These are phyloP conservation scores for Halocynthia roretzi DNA, from an alignment of 23 tunicate genomes.

Conservation along the genomic window DNA sequence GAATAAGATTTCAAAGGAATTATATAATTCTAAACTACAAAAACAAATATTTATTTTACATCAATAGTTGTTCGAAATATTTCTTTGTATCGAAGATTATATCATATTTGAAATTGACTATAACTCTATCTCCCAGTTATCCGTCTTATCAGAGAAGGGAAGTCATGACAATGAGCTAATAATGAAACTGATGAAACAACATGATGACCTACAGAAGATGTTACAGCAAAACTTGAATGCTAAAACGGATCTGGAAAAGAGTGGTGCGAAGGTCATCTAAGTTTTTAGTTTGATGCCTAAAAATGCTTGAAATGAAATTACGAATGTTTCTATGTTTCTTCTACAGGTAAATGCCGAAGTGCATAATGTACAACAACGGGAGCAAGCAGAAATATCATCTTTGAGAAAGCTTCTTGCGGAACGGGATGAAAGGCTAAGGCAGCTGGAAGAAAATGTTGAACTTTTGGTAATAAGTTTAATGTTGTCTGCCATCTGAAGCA, in stretches of 20 bases:
- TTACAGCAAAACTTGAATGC: slow-evolving; percentile 36
- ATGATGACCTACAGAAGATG: slow-evolving; percentile 61
- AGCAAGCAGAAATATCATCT: slow-evolving; percentile 32
- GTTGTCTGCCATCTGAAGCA: too few relatives aligned
- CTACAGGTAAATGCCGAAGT: slow-evolving; percentile 29
- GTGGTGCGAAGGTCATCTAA: slow-evolving; percentile 13
- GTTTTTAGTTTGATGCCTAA: background rate
- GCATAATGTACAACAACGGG: slow-evolving; percentile 39
- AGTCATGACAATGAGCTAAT: slow-evolving; percentile 85
- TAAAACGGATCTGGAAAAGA: slow-evolving; percentile 2
- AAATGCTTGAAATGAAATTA: background rate
- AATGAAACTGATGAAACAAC: slow-evolving; percentile 74
- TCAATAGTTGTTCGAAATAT: too few relatives aligned
- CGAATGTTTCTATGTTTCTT: background rate
- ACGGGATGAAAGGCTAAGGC: slow-evolving; percentile 42
- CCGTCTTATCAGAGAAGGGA: slow-evolving; percentile 72
- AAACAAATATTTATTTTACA: too few relatives aligned
- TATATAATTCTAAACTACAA: too few relatives aligned
- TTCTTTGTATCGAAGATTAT: too few relatives aligned
- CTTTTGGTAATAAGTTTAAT: slow-evolving; percentile 6
- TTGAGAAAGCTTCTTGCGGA: slow-evolving; percentile 42
- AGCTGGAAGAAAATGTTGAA: slow-evolving; percentile 30
- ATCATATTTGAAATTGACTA: too few relatives aligned
- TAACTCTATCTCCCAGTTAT: slow-evolving; percentile 25
- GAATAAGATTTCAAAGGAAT: too few relatives aligned